Conservation (phyloP, 2,797 vertebrate genomes). For the Epinephelus malabaricus region DNA sequence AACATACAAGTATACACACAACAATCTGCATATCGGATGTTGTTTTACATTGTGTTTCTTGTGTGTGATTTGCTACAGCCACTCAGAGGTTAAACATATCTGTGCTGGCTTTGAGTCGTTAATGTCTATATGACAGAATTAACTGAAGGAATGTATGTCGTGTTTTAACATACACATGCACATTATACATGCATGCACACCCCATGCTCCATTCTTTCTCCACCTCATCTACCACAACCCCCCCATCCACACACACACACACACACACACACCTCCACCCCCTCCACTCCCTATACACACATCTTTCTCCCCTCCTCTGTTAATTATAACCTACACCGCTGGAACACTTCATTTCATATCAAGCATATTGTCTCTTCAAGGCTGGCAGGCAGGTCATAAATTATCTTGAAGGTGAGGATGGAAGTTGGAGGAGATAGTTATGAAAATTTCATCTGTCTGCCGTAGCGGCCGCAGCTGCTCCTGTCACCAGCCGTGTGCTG, state of each 20-base stretch:
- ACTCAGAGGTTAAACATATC: slow-evolving; percentile 14
- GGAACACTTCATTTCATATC: slow-evolving; percentile 99
- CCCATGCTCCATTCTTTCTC: slow-evolving; percentile 38
- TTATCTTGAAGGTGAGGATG: slow-evolving; percentile 99
- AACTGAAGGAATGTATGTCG: slow-evolving; percentile 74
- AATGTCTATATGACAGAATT: slow-evolving; percentile 39
- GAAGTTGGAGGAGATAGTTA: slow-evolving; percentile 99
- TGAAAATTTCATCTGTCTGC: slow-evolving; percentile 99
- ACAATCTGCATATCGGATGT: slow-evolving; percentile 18
- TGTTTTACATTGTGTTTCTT: not conserved
- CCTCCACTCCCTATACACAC: slow-evolving; percentile 65
- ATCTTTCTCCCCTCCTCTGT: slow-evolving; percentile 91
- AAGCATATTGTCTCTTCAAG: slow-evolving; percentile 99
- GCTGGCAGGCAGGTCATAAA: slow-evolving; percentile 97
- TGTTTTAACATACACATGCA: slow-evolving; percentile 48
- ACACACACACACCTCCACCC: slow-evolving; percentile 22
- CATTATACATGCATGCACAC: slow-evolving; percentile 29
- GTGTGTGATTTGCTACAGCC: slow-evolving; percentile 10
- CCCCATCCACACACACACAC: slow-evolving; percentile 7
- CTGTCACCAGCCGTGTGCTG: slow-evolving; percentile 93
- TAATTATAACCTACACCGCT: slow-evolving; percentile 99
- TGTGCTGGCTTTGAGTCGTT: not conserved
- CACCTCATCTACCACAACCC: slow-evolving; percentile 15
- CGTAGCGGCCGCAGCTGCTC: slow-evolving; percentile 98
- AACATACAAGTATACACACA: slow-evolving; percentile 6